A percentile compares a stretch with the other conserved stretches of the same genome.
Evolutionary conservation across 2,888 invertebrate species (phyloP).

Genomic region (Orchesellides sinensis): DNA sequence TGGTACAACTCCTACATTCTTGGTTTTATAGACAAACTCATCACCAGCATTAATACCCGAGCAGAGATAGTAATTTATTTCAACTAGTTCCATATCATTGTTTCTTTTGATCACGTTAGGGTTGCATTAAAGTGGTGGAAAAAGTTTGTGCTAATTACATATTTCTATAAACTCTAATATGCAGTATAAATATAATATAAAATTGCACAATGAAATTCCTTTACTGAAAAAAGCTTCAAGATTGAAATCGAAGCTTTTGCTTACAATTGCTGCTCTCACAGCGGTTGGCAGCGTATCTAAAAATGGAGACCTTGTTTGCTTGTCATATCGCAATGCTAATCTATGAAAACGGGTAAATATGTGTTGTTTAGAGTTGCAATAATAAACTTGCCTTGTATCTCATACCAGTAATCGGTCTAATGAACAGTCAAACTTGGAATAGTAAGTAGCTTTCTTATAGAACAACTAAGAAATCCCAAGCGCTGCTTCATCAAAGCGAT

Average conservation of each 20-base stretch:
- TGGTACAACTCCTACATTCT: conserved; percentile 34
- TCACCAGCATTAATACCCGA: conserved; percentile 18
- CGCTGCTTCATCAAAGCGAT: conserved; percentile 15
- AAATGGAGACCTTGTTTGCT: conserved; percentile 50
- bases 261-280: no score
- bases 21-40: conserved; percentile 32
- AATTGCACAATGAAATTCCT: no score
- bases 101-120: conserved; percentile 20
- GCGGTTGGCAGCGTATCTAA: conserved; percentile 21
- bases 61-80: background rate
- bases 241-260: background rate
- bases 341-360: conserved; percentile 50
- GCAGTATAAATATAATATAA: conserved; percentile 43
- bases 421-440: conserved; percentile 47
- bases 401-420: conserved; percentile 54
- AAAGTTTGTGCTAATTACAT: conserved; percentile 41
- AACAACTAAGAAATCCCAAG: no score
- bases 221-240: no score
- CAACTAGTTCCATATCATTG: background rate
- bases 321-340: conserved; percentile 57
- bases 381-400: conserved; percentile 1
- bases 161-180: conserved; percentile 32
- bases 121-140: background rate
- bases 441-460: background rate
- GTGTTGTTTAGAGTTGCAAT: conserved; percentile 47